Evolutionary conservation across 1,140 invertebrate genomes (phyloP).

Genomic region (Lasioglossum albipes): DNA sequence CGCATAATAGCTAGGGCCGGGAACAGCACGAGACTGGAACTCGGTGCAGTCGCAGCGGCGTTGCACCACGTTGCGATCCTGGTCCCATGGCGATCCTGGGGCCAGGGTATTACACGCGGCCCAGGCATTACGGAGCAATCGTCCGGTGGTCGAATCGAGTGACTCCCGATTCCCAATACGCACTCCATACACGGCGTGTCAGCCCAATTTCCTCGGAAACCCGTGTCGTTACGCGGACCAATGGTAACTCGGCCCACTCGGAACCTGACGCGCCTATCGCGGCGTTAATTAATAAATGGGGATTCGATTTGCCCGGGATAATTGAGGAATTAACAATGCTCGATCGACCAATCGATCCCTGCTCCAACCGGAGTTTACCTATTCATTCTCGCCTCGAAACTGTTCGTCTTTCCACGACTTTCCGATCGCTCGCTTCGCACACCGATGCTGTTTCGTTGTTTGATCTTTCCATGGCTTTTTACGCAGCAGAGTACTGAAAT

Average conservation of each 20-base stretch:
- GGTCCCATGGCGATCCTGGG: constrained; percentile 44
- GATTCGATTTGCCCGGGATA: constrained; percentile 58
- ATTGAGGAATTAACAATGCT: constrained; percentile 60
- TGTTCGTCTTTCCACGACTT: too few species aligned
- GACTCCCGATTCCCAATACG: constrained; percentile 60
- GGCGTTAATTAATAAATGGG: constrained; percentile 61
- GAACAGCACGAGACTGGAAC: constrained; percentile 37
- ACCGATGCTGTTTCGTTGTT: too few species aligned
- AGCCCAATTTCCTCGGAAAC: constrained; percentile 59
- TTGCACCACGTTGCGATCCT: constrained; percentile 9
- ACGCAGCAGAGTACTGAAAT: too few species aligned
- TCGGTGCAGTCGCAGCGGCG: constrained; percentile 25
- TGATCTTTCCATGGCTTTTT: too few species aligned
- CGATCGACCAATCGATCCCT: constrained; percentile 46
- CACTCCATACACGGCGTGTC: constrained; percentile 49
- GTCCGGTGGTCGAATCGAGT: constrained; percentile 54
- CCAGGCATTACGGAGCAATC: constrained; percentile 53
- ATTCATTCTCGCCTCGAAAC: neutral
- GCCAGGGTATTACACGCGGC: constrained; percentile 27
- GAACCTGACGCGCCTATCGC: constrained; percentile 16
- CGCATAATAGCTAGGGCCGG: constrained; percentile 23
- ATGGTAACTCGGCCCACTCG: neutral
- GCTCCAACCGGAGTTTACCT: neutral
- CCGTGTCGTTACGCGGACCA: constrained; percentile 46
- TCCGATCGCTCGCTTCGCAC: too few species aligned